These are phyloP conservation scores for Drosophila leonis DNA, from an alignment of 2,888 invertebrate genomes.

Conservation along the genomic window DNA sequence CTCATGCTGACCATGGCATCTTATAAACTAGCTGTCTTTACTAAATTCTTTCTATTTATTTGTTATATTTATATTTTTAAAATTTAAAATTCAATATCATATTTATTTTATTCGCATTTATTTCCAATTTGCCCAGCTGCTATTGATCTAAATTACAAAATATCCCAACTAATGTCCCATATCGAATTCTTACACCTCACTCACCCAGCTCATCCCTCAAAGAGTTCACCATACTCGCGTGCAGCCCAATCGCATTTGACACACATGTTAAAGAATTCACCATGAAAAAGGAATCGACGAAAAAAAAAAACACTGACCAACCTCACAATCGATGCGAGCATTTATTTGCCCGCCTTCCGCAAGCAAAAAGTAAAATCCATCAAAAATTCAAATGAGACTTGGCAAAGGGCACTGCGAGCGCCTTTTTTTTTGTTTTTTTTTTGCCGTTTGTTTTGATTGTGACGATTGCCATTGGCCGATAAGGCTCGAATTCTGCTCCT, in stretches of 20 bases:
- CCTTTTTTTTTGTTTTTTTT: conserved; percentile 17
- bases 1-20: neutral
- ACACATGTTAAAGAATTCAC: conserved; percentile 18
- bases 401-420: conserved; percentile 21
- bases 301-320: conserved; percentile 57
- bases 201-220: conserved; percentile 3
- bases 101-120: neutral
- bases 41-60: neutral
- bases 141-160: neutral
- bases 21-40: neutral
- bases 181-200: conserved; percentile 11
- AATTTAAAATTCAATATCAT: too few species aligned
- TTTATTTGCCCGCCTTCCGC: conserved; percentile 30
- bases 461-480: conserved; percentile 15
- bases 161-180: conserved; percentile 1
- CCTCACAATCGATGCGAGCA: conserved; percentile 52
- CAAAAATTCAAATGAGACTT: conserved; percentile 37
- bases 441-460: conserved; percentile 10
- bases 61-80: neutral
- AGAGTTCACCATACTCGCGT: conserved; percentile 44
- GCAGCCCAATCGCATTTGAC: conserved; percentile 20
- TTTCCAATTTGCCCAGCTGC: neutral
- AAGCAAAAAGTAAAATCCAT: conserved; percentile 31
- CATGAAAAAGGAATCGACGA: conserved; percentile 16
- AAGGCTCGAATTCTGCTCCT: conserved; percentile 22